phyloP scores from a whole-genome alignment of 1,140 invertebrate genomes.

The Saccostrea cuccullata region DNA sequence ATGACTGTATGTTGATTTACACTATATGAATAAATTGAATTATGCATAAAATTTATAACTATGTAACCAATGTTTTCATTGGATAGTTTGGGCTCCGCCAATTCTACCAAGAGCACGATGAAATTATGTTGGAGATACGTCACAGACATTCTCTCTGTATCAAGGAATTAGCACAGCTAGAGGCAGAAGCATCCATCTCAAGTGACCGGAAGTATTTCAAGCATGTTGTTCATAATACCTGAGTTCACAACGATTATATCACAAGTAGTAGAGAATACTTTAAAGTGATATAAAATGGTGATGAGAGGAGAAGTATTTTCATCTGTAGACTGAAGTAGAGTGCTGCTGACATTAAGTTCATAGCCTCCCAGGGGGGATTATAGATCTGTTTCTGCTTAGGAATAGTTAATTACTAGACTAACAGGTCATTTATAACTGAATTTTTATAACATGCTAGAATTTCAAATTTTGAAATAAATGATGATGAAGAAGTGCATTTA shows the following conservation, averaged over 20 bases:
- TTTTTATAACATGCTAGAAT: no score
- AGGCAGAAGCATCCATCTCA: conserved; percentile 50
- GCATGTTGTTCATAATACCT: conserved; percentile 8
- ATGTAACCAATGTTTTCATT: conserved; percentile 28
- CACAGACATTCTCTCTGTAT: conserved; percentile 62
- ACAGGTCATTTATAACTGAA: no score
- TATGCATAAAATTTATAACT: background rate
- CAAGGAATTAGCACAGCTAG: conserved; percentile 59
- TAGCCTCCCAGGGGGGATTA: no score
- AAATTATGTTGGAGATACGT: conserved; percentile 59
- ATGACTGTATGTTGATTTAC: background rate
- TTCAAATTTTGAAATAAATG: no score
- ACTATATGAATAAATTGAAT: background rate
- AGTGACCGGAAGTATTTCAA: conserved; percentile 57
- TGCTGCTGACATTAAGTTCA: no score
- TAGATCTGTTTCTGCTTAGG: no score
- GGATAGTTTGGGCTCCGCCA: conserved; percentile 63
- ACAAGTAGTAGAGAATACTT: no score
- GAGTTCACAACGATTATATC: background rate
- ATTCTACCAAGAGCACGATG: conserved; percentile 63
- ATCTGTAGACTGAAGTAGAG: no score
- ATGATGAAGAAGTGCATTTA: no score
- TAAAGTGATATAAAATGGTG: no score
- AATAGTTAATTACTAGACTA: no score
- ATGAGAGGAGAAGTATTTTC: no score